phyloP scores from a whole-genome alignment of 2,113 vertebrate genomes.

The Odocoileus hemionus region DNA sequence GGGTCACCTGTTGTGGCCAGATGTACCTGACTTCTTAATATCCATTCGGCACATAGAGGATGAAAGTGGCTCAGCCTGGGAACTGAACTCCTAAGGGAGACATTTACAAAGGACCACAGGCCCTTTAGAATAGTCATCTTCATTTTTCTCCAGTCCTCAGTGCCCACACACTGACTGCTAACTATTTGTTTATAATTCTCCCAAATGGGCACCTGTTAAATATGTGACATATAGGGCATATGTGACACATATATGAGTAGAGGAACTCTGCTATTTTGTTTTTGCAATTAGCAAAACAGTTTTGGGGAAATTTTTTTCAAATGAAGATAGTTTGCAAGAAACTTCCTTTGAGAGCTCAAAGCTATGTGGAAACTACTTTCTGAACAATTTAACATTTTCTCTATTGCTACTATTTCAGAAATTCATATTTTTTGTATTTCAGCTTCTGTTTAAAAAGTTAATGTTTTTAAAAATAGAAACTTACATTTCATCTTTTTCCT shows the following conservation, averaged over 20 bases:
- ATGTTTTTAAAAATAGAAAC: not conserved
- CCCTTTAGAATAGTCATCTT: not conserved
- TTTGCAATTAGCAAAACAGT: not conserved
- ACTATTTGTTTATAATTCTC: not conserved
- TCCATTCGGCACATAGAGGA: not conserved
- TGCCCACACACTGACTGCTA: not conserved
- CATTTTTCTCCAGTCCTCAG: not conserved
- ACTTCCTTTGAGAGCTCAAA: not conserved
- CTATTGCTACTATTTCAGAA: not conserved
- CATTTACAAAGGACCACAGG: not conserved
- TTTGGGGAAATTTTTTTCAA: not conserved
- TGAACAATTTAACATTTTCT: not conserved
- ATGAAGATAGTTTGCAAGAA: slow-evolving; percentile 6
- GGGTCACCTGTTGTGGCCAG: not conserved
- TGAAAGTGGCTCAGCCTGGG: not conserved
- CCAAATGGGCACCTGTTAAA: not conserved
- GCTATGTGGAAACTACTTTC: not conserved
- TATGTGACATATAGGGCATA: not conserved
- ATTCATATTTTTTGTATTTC: slow-evolving; percentile 20
- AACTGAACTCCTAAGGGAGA: not conserved
- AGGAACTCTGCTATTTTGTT: not conserved
- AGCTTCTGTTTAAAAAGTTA: slow-evolving; percentile 16
- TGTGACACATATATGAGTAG: not conserved
- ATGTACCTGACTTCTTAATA: not conserved
- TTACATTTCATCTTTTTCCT: not conserved